Percentiles rank a stretch among this genome's conserved stretches.
Evolutionary conservation across 1,140 invertebrate genomes (phyloP).

Genomic region (Apis dorsata): DNA sequence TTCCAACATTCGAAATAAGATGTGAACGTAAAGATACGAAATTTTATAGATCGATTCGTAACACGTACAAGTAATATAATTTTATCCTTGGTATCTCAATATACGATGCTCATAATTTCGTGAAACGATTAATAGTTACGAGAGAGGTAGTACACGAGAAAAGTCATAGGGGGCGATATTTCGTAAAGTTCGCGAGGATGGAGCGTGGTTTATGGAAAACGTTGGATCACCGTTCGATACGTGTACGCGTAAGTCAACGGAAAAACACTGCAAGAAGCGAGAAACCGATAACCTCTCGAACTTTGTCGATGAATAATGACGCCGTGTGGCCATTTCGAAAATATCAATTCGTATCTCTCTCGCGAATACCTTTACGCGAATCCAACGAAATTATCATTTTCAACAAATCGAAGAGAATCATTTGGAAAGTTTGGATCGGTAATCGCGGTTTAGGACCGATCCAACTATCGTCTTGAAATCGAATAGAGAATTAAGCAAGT

Average conservation of each 20-base stretch:
- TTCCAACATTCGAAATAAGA: no score
- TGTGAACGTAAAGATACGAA: no score
- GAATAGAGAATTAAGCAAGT: no score
- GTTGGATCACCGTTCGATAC: conserved; percentile 34
- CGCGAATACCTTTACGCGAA: neutral
- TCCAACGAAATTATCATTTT: neutral
- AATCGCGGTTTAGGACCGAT: no score
- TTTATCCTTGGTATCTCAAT: no score
- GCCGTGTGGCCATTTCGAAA: neutral
- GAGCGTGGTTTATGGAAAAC: conserved; percentile 36
- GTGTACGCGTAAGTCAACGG: conserved; percentile 32
- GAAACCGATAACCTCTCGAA: conserved; percentile 32
- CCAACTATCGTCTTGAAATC: no score
- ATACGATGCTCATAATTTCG: neutral
- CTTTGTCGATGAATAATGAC: conserved; percentile 33
- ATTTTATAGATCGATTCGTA: no score
- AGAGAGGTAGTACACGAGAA: no score
- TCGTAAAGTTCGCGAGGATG: conserved; percentile 27
- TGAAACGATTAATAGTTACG: neutral
- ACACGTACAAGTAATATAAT: no score
- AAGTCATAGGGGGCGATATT: conserved; percentile 25
- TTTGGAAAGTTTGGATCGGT: no score
- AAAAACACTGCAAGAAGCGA: conserved; percentile 23
- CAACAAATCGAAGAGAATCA: no score
- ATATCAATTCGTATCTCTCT: neutral